phyloP scores from a whole-genome alignment of 2,797 vertebrate species.

The Semaprochilodus insignis region DNA sequence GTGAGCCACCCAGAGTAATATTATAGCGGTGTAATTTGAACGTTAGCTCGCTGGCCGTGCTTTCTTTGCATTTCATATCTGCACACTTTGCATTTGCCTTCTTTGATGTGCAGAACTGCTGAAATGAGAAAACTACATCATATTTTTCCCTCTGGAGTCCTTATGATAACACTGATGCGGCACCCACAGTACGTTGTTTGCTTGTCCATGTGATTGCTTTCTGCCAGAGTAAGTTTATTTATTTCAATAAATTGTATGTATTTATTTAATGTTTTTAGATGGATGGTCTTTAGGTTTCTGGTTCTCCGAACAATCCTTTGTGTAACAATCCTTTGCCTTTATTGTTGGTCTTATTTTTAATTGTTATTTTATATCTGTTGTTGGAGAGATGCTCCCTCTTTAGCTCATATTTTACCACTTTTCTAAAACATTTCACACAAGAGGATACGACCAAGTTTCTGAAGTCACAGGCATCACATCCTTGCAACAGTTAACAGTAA shows the following conservation, averaged over 20 bases:
- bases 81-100: slow-evolving; percentile 2
- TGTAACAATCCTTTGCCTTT: background rate
- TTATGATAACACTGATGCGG: background rate
- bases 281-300: background rate
- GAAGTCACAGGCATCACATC: background rate
- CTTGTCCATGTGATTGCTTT: background rate
- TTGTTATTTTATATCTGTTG: background rate
- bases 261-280: background rate
- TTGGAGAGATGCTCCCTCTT: too few relatives aligned
- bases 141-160: background rate
- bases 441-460: too few relatives aligned
- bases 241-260: background rate
- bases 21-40: background rate
- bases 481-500: background rate
- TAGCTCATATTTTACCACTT: too few relatives aligned
- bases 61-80: background rate
- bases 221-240: background rate
- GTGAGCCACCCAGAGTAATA: background rate
- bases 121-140: background rate
- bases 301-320: background rate
- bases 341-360: background rate
- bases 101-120: slow-evolving; percentile 12
- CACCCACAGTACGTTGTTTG: background rate
- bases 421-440: background rate
- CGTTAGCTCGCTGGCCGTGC: background rate